Percentiles rank a stretch among this genome's conserved stretches.
phyloP scores from a whole-genome alignment of 2,888 invertebrate species.

The Quadroppia sp. region DNA sequence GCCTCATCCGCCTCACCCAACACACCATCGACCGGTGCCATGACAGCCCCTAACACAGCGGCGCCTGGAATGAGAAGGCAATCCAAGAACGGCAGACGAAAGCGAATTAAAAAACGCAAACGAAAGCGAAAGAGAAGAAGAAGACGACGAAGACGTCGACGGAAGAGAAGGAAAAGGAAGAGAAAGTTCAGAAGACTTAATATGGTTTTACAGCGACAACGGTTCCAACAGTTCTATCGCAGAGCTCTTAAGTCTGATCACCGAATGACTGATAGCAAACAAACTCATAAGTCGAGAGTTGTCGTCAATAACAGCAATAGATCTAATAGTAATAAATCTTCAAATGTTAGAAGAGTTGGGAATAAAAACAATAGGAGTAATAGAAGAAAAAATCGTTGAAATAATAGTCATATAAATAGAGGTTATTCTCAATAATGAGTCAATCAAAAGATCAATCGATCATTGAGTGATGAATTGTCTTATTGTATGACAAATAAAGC shows the following conservation, averaged over 20 bases:
- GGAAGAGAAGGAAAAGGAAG: not conserved
- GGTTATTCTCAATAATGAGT: not conserved
- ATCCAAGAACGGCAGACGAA: not conserved
- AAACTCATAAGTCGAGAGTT: not conserved
- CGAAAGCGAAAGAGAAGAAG: not conserved
- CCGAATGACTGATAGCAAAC: not conserved
- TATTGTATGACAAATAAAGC: not conserved
- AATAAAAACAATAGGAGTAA: not conserved
- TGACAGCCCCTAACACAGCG: no score
- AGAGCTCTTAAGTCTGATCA: not conserved
- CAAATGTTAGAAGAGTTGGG: not conserved
- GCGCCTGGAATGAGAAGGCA: no score
- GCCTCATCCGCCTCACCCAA: no score
- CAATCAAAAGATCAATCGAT: not conserved
- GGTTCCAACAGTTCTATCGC: not conserved
- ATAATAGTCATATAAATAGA: not conserved
- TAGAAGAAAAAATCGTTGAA: not conserved
- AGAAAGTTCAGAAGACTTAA: not conserved
- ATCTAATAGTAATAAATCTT: not conserved
- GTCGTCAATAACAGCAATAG: not conserved
- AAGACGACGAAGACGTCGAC: not conserved
- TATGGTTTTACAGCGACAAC: not conserved
- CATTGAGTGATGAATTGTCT: not conserved
- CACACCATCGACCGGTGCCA: no score
- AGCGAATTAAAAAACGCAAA: not conserved